Evolutionary conservation across 2,888 invertebrate species (phyloP).

Genomic region (Carpatolechia fugitivella): DNA sequence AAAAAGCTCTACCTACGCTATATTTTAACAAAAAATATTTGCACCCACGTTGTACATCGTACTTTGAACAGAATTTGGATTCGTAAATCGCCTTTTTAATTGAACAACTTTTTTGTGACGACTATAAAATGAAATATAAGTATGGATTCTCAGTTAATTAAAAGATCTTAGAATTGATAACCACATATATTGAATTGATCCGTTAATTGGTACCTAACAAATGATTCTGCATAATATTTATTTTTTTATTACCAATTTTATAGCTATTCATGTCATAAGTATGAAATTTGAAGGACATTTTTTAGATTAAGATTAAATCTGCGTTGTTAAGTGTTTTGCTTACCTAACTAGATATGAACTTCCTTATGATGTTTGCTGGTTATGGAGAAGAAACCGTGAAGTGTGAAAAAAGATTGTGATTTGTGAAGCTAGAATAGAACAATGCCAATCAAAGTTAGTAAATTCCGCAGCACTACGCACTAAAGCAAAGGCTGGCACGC

Average conservation of each 20-base stretch:
- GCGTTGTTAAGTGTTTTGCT: no score
- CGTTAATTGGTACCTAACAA: not conserved
- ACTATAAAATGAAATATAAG: not conserved
- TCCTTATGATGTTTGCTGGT: no score
- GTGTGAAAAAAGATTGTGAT: no score
- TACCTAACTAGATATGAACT: no score
- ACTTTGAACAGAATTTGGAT: not conserved
- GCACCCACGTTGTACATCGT: not conserved
- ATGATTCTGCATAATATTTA: not conserved
- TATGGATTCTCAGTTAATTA: not conserved
- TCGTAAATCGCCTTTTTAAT: not conserved
- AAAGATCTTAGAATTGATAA: conserved; percentile 1
- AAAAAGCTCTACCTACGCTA: no score
- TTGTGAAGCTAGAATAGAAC: no score
- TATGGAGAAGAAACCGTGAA: no score
- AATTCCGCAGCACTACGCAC: no score
- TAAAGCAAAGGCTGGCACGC: no score
- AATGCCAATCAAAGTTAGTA: no score
- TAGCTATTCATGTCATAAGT: not conserved
- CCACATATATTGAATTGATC: not conserved
- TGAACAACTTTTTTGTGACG: not conserved
- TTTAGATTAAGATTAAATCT: no score
- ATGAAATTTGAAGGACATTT: not conserved
- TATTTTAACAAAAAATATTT: not conserved
- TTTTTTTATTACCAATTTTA: not conserved